Evolutionary conservation across 2,113 vertebrate genomes (phyloP), one percentile per base, ranked within the genome.

Genomic region (Aramus guarauna): DNA sequence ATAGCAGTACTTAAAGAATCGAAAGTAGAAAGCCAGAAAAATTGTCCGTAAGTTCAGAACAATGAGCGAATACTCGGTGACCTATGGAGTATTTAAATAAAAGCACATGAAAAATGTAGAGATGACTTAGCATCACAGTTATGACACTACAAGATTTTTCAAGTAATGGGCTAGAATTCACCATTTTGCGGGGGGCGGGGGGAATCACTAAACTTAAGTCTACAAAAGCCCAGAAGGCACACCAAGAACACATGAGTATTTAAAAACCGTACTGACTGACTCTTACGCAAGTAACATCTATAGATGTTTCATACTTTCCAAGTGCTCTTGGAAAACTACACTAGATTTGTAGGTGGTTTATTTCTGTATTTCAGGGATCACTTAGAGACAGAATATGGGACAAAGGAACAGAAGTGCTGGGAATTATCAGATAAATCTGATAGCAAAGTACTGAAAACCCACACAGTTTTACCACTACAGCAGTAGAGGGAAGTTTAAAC

Each of bases 111-210:
- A 72, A 36, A 71, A 4, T 2, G 3, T 4, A 77, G 41, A 4
- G 12, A 3, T 1, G 23, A 23, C 14, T 71, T 30, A 9, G 29
- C 84, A 48, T 12, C 73, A 89, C 37, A 60, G 19, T 43, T 55
- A 8, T 2, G 11, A 15, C 1, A 39, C 37, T 26, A 15, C 6
- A 3, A 30, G 18, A 26, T 23, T 43, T 32, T 27, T 36, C 37
- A 23, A 2, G 3, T 12, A 92, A 32, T 3, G 12, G 19, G 39
- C 9, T 11, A 26, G 2, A 30, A 58, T 23, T 53, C 53, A 72
- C 8, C 8, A 4, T 10, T 71, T 48, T 4, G 0, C n/a, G n/a
- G n/a, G n/a, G n/a, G n/a, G n/a, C n/a, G 12, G 5, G 27, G 5
- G 27, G 3, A 73, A 76, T 36, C 36, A 29, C 37, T 62, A 47